phyloP scores from a whole-genome alignment of 2,113 vertebrate genomes.

The Xiphorhynchus elegans region DNA sequence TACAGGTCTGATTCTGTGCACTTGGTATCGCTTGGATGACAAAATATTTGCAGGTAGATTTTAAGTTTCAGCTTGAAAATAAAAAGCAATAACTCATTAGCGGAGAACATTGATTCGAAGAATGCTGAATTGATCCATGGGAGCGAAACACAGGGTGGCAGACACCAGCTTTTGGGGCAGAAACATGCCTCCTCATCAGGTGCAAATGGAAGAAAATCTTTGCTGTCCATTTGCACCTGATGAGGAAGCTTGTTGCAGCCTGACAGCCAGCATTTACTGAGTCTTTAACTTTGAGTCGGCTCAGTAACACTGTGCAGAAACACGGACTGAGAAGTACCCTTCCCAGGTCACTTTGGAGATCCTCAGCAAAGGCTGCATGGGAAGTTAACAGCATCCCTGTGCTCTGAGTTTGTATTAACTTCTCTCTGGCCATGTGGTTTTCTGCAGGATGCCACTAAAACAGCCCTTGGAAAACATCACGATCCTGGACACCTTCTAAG shows the following conservation, averaged over 20 bases:
- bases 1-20: not conserved
- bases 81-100: not conserved
- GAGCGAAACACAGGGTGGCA: not conserved
- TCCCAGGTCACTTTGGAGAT: not conserved
- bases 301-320: conserved; percentile 12
- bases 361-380: not conserved
- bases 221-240: conserved; percentile 68
- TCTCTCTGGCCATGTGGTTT: not conserved
- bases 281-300: conserved; percentile 32
- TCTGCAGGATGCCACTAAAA: not conserved
- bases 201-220: conserved; percentile 59
- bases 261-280: not conserved
- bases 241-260: conserved; percentile 27
- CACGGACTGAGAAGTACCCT: not conserved
- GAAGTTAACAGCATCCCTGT: not conserved
- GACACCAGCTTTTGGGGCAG: conserved; percentile 30
- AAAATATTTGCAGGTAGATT: not conserved
- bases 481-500: not conserved
- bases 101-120: conserved; percentile 2
- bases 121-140: not conserved
- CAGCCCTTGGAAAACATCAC: not conserved
- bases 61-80: conserved; percentile 10
- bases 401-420: not conserved
- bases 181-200: conserved; percentile 53
- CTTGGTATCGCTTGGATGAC: not conserved